Percentiles rank a stretch among this genome's conserved stretches.
Evolutionary conservation across 1,140 invertebrate species (phyloP).

Genomic region (Drosophila biarmipes): DNA sequence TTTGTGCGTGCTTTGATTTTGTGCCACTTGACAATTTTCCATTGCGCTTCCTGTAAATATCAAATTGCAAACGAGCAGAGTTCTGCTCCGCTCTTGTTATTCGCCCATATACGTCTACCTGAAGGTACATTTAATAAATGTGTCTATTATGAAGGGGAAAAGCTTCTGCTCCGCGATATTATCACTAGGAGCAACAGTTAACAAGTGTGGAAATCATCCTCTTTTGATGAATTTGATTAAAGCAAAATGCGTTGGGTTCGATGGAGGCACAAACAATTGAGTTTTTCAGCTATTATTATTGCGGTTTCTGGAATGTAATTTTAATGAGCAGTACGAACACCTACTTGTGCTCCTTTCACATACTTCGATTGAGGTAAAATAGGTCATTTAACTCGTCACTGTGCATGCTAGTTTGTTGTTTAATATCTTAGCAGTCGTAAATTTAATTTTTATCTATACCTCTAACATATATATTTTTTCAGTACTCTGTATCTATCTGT

Average conservation of each 20-base stretch:
- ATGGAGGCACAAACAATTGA: background rate
- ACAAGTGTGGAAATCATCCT: slow-evolving; percentile 28
- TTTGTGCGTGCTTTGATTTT: slow-evolving; percentile 81
- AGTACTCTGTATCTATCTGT: background rate
- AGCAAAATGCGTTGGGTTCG: background rate
- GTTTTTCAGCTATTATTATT: slow-evolving; percentile 12
- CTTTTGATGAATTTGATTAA: slow-evolving; percentile 57
- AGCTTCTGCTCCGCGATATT: slow-evolving; percentile 34
- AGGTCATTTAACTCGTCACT: background rate
- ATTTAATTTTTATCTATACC: background rate
- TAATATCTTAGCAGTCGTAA: too few species aligned
- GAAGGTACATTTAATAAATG: slow-evolving; percentile 25
- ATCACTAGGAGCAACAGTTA: slow-evolving; percentile 69
- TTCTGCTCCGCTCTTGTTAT: slow-evolving; percentile 15
- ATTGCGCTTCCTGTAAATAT: slow-evolving; percentile 64
- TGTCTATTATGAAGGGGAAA: slow-evolving; percentile 47
- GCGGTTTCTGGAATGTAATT: slow-evolving; percentile 1
- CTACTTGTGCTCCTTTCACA: slow-evolving; percentile 6
- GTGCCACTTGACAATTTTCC: slow-evolving; percentile 75
- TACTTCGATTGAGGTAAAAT: slow-evolving; percentile 5
- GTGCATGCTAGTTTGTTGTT: too few species aligned
- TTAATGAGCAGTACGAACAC: slow-evolving; percentile 19
- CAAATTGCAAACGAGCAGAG: slow-evolving; percentile 47
- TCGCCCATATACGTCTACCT: slow-evolving; percentile 8
- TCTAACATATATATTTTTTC: background rate